Conservation (phyloP, 2,797 vertebrate genomes). For the Leptatherina wallacei region DNA sequence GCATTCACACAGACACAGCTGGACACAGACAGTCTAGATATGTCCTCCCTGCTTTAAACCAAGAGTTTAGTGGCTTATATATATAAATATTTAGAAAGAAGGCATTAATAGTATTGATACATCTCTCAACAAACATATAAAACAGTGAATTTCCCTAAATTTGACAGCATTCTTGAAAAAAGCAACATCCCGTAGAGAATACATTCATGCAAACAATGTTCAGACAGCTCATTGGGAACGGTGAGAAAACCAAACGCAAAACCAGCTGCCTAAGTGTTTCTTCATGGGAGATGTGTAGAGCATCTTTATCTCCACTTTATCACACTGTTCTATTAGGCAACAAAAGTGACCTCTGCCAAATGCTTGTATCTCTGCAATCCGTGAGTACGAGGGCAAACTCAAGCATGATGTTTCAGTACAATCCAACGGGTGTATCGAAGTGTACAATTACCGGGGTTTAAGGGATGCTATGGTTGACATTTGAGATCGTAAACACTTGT, state of each 20-base stretch:
- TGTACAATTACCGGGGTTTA: constrained; percentile 47
- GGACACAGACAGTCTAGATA: neutral
- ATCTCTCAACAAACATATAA: neutral
- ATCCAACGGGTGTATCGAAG: constrained; percentile 48
- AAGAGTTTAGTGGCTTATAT: constrained; percentile 1
- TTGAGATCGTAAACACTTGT: constrained; percentile 69
- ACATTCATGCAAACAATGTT: constrained; percentile 21
- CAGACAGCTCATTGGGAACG: constrained; percentile 33
- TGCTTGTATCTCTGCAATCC: constrained; percentile 9
- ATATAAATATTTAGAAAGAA: neutral
- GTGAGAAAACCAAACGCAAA: constrained; percentile 29
- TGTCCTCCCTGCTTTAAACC: neutral
- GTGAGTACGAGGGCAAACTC: neutral
- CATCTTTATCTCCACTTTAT: constrained; percentile 36
- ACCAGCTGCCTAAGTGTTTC: constrained; percentile 51
- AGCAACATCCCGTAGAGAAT: constrained; percentile 4
- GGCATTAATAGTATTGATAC: neutral
- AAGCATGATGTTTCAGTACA: constrained; percentile 19
- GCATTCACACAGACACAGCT: constrained; percentile 23
- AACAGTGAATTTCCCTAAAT: constrained; percentile 8
- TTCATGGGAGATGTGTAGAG: constrained; percentile 38
- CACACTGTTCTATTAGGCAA: constrained; percentile 27
- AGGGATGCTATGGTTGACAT: constrained; percentile 57
- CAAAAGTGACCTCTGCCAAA: constrained; percentile 35
- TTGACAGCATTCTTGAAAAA: constrained; percentile 7